These are phyloP conservation scores for Sympetrum striolatum DNA, from an alignment of 2,888 invertebrate species.

Conservation along the genomic window DNA sequence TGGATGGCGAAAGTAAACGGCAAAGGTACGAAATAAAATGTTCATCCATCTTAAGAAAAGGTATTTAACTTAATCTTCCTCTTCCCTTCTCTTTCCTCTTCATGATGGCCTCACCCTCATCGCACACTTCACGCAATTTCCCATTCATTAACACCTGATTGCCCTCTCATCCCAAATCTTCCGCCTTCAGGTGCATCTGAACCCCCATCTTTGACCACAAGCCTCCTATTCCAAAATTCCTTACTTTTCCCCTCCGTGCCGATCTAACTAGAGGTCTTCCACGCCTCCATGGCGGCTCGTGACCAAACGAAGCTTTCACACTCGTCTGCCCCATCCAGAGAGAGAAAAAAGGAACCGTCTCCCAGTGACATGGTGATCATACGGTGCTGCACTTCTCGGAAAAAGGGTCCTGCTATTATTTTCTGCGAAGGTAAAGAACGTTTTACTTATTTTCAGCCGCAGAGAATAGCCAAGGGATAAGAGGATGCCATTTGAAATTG, in stretches of 20 bases:
- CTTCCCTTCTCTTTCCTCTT: not conserved
- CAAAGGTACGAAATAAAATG: not conserved
- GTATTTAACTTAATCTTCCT: not conserved
- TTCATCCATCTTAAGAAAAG: not conserved
- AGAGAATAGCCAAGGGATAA: not conserved
- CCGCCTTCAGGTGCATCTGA: not conserved
- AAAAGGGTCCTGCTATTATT: not conserved
- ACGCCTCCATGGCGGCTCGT: not conserved
- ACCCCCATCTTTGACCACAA: not conserved
- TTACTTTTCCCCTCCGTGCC: not conserved
- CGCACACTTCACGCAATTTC: not conserved
- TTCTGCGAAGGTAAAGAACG: not conserved
- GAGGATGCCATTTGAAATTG: not conserved
- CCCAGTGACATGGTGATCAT: not conserved
- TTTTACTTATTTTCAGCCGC: not conserved
- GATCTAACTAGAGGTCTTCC: not conserved
- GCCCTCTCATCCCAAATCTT: not conserved
- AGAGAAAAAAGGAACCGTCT: not conserved
- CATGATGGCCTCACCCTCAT: not conserved
- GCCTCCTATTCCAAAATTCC: not conserved
- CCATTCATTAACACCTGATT: conserved; percentile 38
- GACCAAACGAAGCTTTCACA: not conserved
- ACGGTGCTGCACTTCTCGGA: not conserved
- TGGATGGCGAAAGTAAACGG: too few species aligned
- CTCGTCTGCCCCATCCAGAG: not conserved